Conservation (phyloP, 2,797 vertebrate genomes). For the Acanthis flammea region DNA sequence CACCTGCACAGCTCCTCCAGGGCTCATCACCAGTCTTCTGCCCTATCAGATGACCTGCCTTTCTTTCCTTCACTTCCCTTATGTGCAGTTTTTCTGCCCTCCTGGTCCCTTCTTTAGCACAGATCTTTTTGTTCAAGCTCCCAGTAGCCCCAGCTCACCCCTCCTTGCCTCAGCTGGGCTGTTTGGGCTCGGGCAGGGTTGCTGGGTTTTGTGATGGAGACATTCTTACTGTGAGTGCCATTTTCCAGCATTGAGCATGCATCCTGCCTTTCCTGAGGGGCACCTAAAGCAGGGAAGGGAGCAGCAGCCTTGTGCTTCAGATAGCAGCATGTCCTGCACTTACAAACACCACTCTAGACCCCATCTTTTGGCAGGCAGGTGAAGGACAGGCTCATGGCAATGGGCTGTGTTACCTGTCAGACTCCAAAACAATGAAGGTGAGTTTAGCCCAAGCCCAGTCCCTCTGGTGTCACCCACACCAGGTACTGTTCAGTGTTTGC, state of each 20-base stretch:
- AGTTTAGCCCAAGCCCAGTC: not conserved
- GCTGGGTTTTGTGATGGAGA: not conserved
- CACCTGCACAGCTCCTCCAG: constrained; percentile 17
- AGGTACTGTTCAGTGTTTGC: not conserved
- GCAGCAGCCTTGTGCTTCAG: not conserved
- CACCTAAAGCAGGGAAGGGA: not conserved
- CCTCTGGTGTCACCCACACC: not conserved
- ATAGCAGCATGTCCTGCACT: not conserved
- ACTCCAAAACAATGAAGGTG: not conserved
- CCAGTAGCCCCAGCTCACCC: not conserved
- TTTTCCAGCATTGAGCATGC: not conserved
- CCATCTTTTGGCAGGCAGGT: not conserved
- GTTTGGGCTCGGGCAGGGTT: not conserved
- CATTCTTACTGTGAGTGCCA: not conserved
- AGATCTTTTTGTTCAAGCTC: not conserved
- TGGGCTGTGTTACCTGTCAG: not conserved
- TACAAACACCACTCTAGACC: not conserved
- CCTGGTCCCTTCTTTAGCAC: not conserved
- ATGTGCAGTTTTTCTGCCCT: not conserved
- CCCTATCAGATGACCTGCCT: constrained; percentile 6
- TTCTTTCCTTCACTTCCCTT: not conserved
- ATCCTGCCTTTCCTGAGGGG: not conserved
- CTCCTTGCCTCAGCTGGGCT: not conserved
- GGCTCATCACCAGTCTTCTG: constrained; percentile 34
- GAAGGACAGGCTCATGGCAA: not conserved